These are phyloP conservation scores for Lithobius niger DNA, from an alignment of 1,140 invertebrate species.

Conservation along the genomic window DNA sequence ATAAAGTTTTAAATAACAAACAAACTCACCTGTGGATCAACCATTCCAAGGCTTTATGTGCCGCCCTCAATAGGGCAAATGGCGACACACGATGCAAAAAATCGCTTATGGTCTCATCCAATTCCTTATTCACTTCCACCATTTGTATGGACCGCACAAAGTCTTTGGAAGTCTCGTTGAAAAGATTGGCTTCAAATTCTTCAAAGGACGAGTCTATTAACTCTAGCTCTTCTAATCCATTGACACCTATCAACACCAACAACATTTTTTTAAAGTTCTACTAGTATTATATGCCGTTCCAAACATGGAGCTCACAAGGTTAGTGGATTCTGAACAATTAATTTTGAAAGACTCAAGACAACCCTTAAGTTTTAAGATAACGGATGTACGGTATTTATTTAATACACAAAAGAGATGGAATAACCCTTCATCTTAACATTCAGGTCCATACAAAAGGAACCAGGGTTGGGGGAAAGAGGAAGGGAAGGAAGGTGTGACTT, in stretches of 20 bases:
- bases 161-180: conserved; percentile 51
- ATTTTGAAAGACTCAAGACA: neutral
- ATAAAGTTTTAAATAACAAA: no score
- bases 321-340: no score
- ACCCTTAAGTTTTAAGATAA: neutral
- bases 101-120: conserved; percentile 59
- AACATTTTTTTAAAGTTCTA: neutral
- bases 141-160: conserved; percentile 67
- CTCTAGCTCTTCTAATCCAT: conserved; percentile 67
- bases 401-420: no score
- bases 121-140: conserved; percentile 53
- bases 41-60: conserved; percentile 88
- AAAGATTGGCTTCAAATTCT: conserved; percentile 59
- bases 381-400: no score
- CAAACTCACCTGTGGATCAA: conserved; percentile 52
- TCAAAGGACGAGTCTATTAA: conserved; percentile 52
- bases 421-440: no score
- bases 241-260: conserved; percentile 34
- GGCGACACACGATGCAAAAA: conserved; percentile 72
- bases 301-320: no score
- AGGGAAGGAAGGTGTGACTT: no score
- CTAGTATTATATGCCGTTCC: no score
- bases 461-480: no score
- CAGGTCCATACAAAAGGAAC: no score
- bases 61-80: conserved; percentile 65